Evolutionary conservation across 2,113 vertebrate species (phyloP), one percentile per base, ranked within the genome.

Genomic region (Diadophis punctatus): DNA sequence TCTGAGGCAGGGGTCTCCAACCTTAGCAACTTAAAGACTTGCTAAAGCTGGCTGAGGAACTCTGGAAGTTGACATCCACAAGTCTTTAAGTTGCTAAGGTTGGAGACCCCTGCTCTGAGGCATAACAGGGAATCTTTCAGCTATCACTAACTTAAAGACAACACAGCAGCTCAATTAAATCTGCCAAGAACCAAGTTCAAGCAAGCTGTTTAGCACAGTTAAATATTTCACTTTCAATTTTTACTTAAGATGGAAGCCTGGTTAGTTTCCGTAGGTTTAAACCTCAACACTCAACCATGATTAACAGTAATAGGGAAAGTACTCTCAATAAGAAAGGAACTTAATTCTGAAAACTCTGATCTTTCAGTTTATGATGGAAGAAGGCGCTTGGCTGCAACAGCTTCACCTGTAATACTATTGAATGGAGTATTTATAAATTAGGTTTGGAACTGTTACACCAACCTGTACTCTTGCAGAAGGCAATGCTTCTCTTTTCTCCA

Each of bases 401-500:
- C 16, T 18, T 53, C 86, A 48, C 22, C 80, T 23, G 8, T 53
- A 27, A 2, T 48, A 0, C 2, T 87, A 34, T 10, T 88, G 49
- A 89, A 90, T 74, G 46, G 43, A 85, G 91, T 22, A 18, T 22
- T 87, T 90, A 46, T 63, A 8, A 8, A 58, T 3, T 20, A 27
- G 20, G 48, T 46, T n/a, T 1, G 58, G 90, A 87, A 56, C 55
- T 85, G 0, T 89, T 56, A 10, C n/a, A 96, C 96, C 14, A 86
- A 98, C 97, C 97, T 95, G 96, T n/a, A 22, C 93, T 94, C 90
- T 89, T 97, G 91, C 96, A 95, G 87, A 95, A 96, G 0, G 93
- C 16, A 60, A 87, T 90, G 91, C 91, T 90, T 25, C 94, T 97
- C 95, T 95, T 98, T 84, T 98, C 97, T 90, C 93, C 95, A 10